Percentiles rank a stretch among this genome's conserved stretches.
phyloP scores from a whole-genome alignment of 2,888 invertebrate species.

The Thera britannica region DNA sequence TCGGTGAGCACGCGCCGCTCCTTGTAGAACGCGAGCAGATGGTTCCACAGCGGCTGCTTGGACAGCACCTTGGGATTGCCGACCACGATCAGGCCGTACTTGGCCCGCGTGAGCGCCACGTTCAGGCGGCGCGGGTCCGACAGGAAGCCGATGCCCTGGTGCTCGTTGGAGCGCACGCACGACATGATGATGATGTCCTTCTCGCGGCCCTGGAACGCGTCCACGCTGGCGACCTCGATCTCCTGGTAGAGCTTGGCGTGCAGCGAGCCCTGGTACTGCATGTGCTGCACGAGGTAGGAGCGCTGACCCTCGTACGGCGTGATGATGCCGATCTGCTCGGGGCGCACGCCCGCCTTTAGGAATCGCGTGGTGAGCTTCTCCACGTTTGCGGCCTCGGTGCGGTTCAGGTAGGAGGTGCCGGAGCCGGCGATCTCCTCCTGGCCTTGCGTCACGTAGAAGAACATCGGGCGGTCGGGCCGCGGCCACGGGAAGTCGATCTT shows the following conservation, averaged over 20 bases:
- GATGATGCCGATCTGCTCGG: constrained; percentile 99
- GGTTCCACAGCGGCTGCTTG: constrained; percentile 99
- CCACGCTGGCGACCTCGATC: constrained; percentile 99
- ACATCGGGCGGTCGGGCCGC: constrained; percentile 97
- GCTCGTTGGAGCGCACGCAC: constrained; percentile 99
- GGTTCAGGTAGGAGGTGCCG: constrained; percentile 98
- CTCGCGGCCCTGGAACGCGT: constrained; percentile 99
- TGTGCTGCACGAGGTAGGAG: constrained; percentile 98
- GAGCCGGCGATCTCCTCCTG: constrained; percentile 99
- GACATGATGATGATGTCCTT: constrained; percentile 99
- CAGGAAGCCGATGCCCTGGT: constrained; percentile 99
- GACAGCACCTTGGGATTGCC: constrained; percentile 99
- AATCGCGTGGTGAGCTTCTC: constrained; percentile 99
- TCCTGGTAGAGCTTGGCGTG: constrained; percentile 99
- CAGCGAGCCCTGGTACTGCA: constrained; percentile 99
- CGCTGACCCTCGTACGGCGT: constrained; percentile 99
- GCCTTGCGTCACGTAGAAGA: constrained; percentile 99
- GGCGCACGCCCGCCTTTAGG: constrained; percentile 96
- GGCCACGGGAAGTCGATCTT: constrained; percentile 99
- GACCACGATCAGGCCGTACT: constrained; percentile 98
- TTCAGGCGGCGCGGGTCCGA: constrained; percentile 99
- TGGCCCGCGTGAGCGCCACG: constrained; percentile 98
- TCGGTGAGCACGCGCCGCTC: constrained; percentile 98
- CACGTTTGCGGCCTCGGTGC: constrained; percentile 99
- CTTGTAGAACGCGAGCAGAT: constrained; percentile 98